Evolutionary conservation across 2,113 vertebrate species (phyloP).

Genomic region (Calypte anna): DNA sequence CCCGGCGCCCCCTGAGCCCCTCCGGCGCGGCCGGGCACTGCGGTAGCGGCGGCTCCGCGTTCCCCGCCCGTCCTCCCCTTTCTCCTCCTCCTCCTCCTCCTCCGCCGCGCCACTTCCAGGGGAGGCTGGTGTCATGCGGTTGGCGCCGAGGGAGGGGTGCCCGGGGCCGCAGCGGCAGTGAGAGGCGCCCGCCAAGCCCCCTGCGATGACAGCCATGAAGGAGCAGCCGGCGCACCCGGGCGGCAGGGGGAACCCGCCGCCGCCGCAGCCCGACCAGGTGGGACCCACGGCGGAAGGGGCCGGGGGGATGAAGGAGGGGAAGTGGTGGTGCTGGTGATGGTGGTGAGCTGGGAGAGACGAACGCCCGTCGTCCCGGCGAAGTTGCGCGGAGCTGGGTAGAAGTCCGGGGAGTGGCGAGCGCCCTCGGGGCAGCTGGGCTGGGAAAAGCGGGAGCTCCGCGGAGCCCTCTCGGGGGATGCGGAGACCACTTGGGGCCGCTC

Average conservation of each 20-base stretch:
- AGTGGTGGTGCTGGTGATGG: too few species aligned
- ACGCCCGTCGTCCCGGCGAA: background rate
- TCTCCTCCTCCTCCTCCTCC: conserved; percentile 24
- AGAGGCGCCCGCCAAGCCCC: conserved; percentile 49
- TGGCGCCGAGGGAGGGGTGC: conserved; percentile 64
- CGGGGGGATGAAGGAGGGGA: background rate
- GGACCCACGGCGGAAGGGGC: conserved; percentile 12
- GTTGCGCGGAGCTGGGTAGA: background rate
- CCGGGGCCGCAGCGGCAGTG: conserved; percentile 67
- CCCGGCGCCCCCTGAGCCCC: background rate
- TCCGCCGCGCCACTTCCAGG: conserved; percentile 47
- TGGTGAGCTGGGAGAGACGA: too few species aligned
- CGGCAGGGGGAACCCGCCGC: conserved; percentile 78
- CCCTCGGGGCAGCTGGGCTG: background rate
- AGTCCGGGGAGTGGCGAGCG: background rate
- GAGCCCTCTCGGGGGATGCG: background rate
- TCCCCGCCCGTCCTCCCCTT: background rate
- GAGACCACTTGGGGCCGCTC: background rate
- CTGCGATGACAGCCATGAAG: conserved; percentile 89
- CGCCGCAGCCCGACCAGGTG: conserved; percentile 83
- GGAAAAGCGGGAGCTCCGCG: background rate
- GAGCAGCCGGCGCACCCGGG: conserved; percentile 77
- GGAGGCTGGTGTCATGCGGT: conserved; percentile 70
- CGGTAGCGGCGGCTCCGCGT: background rate
- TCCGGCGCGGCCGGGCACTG: background rate